Base-by-base conservation (phyloP, 2,113 vertebrate genomes). In the Bucco capensis region DNA sequence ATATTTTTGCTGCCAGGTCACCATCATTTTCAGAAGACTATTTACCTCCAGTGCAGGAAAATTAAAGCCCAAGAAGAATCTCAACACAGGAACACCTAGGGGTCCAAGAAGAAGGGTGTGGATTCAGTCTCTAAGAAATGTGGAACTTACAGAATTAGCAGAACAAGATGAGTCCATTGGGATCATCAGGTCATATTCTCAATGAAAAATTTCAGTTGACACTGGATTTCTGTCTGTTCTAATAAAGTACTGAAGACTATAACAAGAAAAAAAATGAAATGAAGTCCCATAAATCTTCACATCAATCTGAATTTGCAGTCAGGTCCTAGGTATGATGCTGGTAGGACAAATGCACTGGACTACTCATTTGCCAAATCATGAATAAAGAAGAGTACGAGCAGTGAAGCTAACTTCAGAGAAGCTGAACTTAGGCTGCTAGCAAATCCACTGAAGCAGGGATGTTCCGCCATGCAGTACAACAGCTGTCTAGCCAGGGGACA, bases 141-240 rank as follows among this genome's bases (percentile, higher is more conserved):
- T 24, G 2, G n/a, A n/a, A n/a, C n/a, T n/a, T n/a, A n/a, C n/a
- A n/a, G n/a, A n/a, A n/a, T n/a, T n/a, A n/a, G n/a, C 31, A 73
- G 44, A 83, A 83, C 8, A 6, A 57, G 0, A 0, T 2, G 1
- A 2, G 6, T 66, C n/a, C n/a, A n/a, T 30, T 58, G 18, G 24
- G 33, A 58, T 24, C 28, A 54, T 35, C 31, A 66, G 13, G 5
- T 72, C 25, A 6, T 31, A 76, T 22, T 56, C 31, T 17, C 19
- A 53, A 12, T 9, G 18, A 42, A 75, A 71, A 69, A 2, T 12
- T 42, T 28, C 31, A 58, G 31, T 21, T 72, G 18, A 72, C 31
- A 30, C 5, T 30, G 38, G 8, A 57, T 72, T 14, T 1, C 9
- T 57, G 24, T 49, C 47, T 61, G 14, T 46, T 19, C 6, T 50